Percentiles rank a stretch among this genome's conserved stretches.
Evolutionary conservation across 1,140 invertebrate species (phyloP).

Genomic region (Eurosta solidaginis): DNA sequence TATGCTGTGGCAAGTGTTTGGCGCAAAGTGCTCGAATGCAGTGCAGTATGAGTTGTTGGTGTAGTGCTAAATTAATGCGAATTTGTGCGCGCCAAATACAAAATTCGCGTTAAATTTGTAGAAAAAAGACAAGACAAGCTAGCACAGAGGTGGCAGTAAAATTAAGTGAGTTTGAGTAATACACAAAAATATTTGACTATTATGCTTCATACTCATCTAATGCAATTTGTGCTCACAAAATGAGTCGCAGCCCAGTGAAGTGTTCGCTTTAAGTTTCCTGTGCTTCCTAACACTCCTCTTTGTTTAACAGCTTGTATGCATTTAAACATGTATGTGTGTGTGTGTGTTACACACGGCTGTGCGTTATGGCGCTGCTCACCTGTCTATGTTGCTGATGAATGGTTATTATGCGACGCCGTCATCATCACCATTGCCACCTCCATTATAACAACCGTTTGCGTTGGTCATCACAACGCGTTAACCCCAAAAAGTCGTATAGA

Average conservation of each 20-base stretch:
- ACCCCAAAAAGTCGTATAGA: not conserved
- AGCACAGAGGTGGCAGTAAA: not conserved
- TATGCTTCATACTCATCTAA: not conserved
- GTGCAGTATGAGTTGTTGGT: not conserved
- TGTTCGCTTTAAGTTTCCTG: not conserved
- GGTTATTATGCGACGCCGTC: conserved; percentile 58
- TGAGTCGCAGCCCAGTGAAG: not conserved
- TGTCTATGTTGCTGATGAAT: conserved; percentile 58
- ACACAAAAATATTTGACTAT: not conserved
- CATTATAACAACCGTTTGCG: not conserved
- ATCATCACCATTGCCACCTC: conserved; percentile 38
- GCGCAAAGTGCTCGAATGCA: not conserved
- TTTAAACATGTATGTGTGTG: conserved; percentile 40
- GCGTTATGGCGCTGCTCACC: conserved; percentile 43
- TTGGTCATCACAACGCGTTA: not conserved
- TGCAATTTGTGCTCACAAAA: not conserved
- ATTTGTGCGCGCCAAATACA: conserved; percentile 25
- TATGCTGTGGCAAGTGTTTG: not conserved
- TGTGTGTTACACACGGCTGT: conserved; percentile 33
- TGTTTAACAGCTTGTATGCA: no score
- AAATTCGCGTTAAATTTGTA: conserved; percentile 13
- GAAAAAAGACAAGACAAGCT: not conserved
- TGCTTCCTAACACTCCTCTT: not conserved
- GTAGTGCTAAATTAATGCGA: conserved; percentile 22
- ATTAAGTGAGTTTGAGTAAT: not conserved